These are phyloP conservation scores for Bradysia coprophila DNA, from an alignment of 1,140 invertebrate genomes.

Conservation along the genomic window DNA sequence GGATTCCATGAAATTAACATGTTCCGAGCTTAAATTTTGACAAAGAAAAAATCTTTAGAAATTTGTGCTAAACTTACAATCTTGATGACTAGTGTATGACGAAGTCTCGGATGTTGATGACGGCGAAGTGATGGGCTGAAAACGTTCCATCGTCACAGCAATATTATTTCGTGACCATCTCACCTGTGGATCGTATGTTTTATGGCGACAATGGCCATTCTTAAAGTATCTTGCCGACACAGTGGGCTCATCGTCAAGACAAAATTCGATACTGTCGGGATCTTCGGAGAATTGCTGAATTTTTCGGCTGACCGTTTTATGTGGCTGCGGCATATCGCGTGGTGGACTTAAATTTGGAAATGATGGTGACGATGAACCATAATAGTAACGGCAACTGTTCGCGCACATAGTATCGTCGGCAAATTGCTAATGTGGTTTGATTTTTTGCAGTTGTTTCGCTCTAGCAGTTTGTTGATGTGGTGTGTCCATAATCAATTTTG, in stretches of 20 bases:
- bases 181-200: slow-evolving; percentile 1
- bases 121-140: slow-evolving; percentile 19
- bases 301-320: slow-evolving; percentile 1
- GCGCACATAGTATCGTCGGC: not conserved
- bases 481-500: too few relatives aligned
- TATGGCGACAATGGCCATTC: not conserved
- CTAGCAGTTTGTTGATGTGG: too few relatives aligned
- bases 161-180: slow-evolving; percentile 24
- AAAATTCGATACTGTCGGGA: slow-evolving; percentile 2
- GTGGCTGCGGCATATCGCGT: slow-evolving; percentile 1
- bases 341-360: slow-evolving; percentile 1
- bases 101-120: slow-evolving; percentile 4
- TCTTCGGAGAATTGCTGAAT: not conserved
- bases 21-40: too few relatives aligned
- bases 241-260: not conserved
- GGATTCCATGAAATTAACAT: too few relatives aligned
- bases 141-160: slow-evolving; percentile 30
- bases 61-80: slow-evolving; percentile 11
- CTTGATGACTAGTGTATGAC: slow-evolving; percentile 3
- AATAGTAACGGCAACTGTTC: not conserved
- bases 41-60: slow-evolving; percentile 9
- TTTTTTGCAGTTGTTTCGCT: too few relatives aligned
- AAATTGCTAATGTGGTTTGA: too few relatives aligned
- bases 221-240: not conserved
- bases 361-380: slow-evolving; percentile 1